Evolutionary conservation across 2,113 vertebrate genomes (phyloP).

Genomic region (Galeopterus variegatus): DNA sequence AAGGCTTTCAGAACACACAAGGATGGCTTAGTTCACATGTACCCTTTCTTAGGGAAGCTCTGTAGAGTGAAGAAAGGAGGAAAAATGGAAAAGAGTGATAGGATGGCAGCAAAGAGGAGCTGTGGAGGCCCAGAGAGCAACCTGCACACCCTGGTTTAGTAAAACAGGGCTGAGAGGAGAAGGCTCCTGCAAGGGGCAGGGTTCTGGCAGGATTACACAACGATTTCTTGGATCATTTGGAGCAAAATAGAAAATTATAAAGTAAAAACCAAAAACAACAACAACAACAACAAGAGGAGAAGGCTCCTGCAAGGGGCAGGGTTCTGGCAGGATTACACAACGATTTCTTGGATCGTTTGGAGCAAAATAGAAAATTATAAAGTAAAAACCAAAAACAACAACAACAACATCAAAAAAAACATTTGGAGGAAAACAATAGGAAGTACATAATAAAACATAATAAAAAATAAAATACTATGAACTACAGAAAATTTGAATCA

Average conservation of each 20-base stretch:
- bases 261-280: not conserved
- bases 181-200: fast-evolving
- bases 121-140: too few relatives aligned
- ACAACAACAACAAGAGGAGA: too few relatives aligned
- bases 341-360: too few relatives aligned
- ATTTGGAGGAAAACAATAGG: not conserved
- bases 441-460: not conserved
- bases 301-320: fast-evolving
- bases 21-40: not conserved
- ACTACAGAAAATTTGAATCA: not conserved
- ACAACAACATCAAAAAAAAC: too few relatives aligned
- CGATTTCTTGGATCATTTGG: too few relatives aligned
- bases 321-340: too few relatives aligned
- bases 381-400: not conserved
- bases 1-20: not conserved
- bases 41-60: not conserved
- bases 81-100: fast-evolving
- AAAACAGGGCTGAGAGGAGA: not conserved
- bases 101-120: too few relatives aligned
- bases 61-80: not conserved
- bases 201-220: too few relatives aligned
- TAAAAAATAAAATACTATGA: not conserved
- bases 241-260: not conserved
- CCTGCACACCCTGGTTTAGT: not conserved
- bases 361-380: not conserved